Base-by-base conservation (phyloP, 2,113 vertebrate species). In the Orcinus orca region DNA sequence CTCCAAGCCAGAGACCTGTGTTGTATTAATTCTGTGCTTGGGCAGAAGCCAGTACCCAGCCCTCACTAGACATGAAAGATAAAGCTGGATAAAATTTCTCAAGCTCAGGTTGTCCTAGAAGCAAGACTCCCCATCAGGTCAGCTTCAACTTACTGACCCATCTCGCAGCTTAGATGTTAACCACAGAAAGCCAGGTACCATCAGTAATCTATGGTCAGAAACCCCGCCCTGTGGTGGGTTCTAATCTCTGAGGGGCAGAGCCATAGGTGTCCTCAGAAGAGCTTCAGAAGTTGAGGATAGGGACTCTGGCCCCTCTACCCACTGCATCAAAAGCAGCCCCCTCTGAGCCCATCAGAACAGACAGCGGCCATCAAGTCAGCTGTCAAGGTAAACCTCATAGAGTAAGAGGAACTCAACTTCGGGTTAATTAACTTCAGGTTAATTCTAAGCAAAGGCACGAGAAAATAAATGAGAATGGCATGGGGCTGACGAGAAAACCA, bases 371-470 rank as follows among this genome's bases (percentile, higher is more conserved):
- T 36, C 41, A 73, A 33, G 47, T 68, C 47, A 81, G 55, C 67
- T 68, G 13, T 82, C 53, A 85, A 76, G 33, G 67, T 41, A 76
- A 96, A 25, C 47, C 60, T 90, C 29, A 53, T 14, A 88, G 47
- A 94, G 50, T 2, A 65, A 76, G 23, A 92, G 29, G 17, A 23
- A 20, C 58, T 84, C 25, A 29, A 29, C 47, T 13, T 53, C 11
- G 2, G 44, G 44, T 50, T 65, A 90, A 77, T 53, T 73, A 60
- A 80, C 29, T 15, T 47, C 36, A 20, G 53, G 55, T 55, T 70
- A 89, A 93, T 70, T 88, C 91, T 82, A 62, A 95, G 26, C 65
- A 93, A 92, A 86, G 60, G 10, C 25, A 50, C 12, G 18, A 91
- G 3, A 33, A 67, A 79, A 68, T n/a, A 84, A 62, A n/a, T 44